phyloP scores from a whole-genome alignment of 2,797 vertebrate genomes.

The Notamacropus eugenii region DNA sequence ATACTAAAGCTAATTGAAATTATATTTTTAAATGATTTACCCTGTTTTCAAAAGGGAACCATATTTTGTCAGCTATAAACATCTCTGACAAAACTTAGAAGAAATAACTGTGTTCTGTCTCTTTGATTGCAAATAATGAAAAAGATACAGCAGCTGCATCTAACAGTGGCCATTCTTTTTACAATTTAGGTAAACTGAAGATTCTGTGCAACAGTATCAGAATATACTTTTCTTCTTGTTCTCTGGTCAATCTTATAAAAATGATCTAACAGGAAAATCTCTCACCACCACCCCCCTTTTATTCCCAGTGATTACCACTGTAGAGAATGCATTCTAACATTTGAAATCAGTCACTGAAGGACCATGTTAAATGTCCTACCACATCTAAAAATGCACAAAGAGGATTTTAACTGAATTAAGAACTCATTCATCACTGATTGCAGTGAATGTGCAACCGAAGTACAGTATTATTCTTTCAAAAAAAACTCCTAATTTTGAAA shows the following conservation, averaged over 20 bases:
- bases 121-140: constrained; percentile 19
- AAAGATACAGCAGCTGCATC: background rate
- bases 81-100: background rate
- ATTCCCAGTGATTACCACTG: background rate
- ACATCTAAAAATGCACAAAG: constrained; percentile 45
- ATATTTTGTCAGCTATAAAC: background rate
- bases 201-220: background rate
- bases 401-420: background rate
- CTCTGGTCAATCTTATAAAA: constrained; percentile 5
- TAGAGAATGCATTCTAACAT: constrained; percentile 25
- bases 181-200: background rate
- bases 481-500: constrained; percentile 9
- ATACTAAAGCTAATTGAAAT: background rate
- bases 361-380: background rate
- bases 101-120: background rate
- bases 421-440: constrained; percentile 18
- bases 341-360: constrained; percentile 1
- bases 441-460: background rate
- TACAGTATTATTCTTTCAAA: background rate
- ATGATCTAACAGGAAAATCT: background rate
- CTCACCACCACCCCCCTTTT: background rate
- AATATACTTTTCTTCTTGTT: background rate
- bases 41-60: constrained; percentile 23
- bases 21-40: constrained; percentile 26
- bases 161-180: constrained; percentile 10